Base-by-base conservation (phyloP, 2,888 invertebrate species). In the Torymus aiolomorphi region DNA sequence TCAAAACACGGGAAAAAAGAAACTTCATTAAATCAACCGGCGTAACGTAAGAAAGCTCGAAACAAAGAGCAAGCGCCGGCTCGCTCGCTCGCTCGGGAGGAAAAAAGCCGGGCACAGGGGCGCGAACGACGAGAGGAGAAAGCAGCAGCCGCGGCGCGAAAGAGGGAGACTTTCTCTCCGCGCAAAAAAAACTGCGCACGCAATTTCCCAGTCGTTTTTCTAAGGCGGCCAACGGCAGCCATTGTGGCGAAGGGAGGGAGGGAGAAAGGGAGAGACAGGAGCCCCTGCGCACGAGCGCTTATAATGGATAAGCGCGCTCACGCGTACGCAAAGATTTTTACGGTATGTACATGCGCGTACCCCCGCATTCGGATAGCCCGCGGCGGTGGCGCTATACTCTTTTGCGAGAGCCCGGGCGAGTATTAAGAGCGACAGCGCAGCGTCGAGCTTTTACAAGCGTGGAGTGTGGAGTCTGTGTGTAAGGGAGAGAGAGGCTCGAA, bases 301-400 rank as follows among this genome's bases (percentile, higher is more conserved):
- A 73, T 73, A 73, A 65, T 71, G 65, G 71, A 54, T 63, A 52
- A 67, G 77, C 59, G 65, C 20, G 18, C 49, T 42, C 65, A 18
- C 42, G 52, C 78, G 54, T 57, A 65, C 72, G 56, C 73, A 56
- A 75, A 75, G 74, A 75, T 75, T 66, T 62, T 78, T 73, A 61
- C 66, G 16, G 31, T 31, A 31, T 31, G 2, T 8, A 3, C 2
- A 31, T 31, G 2, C 2, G 8, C 24, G 3, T 24, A 31, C 2
- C 3, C 31, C 5, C 31, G 8, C 31, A 31, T 31, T 3, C 31
- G 31, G 4, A 31, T 31, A 31, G 31, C 31, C 31, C 31, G 31
- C 31, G 31, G 31, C 31, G 8, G 31, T 31, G 31, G 31, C 31
- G 31, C 31, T 24, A 24, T 24, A 24, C 24, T 31, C 31, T 31